Conservation (phyloP, 1,140 invertebrate species). For the Drosophila azteca region DNA sequence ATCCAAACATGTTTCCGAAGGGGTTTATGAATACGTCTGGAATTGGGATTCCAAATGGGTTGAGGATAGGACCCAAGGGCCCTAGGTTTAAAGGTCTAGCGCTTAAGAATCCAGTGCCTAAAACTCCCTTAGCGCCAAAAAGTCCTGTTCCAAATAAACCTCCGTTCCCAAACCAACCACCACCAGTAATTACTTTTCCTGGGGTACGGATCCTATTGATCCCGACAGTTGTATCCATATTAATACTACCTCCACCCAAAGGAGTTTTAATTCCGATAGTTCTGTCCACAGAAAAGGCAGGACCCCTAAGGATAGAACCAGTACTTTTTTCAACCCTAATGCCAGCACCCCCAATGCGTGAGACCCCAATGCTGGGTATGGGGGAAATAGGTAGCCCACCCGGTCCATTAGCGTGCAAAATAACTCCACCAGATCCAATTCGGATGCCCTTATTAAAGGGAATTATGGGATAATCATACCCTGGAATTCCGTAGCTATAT, state of each 20-base stretch:
- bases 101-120: constrained; percentile 24
- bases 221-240: too few species aligned
- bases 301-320: too few species aligned
- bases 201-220: too few species aligned
- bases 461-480: not conserved
- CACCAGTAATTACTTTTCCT: too few species aligned
- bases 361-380: too few species aligned
- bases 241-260: too few species aligned
- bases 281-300: too few species aligned
- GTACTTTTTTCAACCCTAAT: too few species aligned
- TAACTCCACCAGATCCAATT: too few species aligned
- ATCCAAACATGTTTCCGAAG: constrained; percentile 20
- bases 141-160: constrained; percentile 27
- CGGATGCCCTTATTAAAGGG: not conserved
- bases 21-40: constrained; percentile 8
- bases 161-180: constrained; percentile 4
- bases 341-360: too few species aligned
- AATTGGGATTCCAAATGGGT: not conserved
- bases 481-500: constrained; percentile 7
- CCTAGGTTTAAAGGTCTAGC: not conserved
- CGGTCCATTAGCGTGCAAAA: not conserved
- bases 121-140: constrained; percentile 12
- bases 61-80: constrained; percentile 13
- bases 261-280: too few species aligned
- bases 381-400: not conserved